phyloP scores from a whole-genome alignment of 2,113 vertebrate genomes.

The Manacus vitellinus region DNA sequence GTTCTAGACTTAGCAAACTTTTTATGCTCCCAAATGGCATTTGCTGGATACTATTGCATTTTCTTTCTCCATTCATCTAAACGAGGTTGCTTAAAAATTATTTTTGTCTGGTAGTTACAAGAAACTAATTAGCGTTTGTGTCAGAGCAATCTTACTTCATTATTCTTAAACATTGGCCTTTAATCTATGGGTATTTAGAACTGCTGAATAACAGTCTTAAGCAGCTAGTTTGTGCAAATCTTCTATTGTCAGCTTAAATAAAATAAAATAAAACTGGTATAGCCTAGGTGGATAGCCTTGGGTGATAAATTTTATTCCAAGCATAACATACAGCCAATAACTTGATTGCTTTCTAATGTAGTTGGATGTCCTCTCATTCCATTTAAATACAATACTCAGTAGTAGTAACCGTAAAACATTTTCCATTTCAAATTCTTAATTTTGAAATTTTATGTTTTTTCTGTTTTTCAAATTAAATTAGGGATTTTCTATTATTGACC shows the following conservation, averaged over 20 bases:
- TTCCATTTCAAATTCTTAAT: neutral
- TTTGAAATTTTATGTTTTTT: neutral
- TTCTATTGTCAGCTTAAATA: conserved; percentile 13
- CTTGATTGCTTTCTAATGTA: neutral
- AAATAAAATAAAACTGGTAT: neutral
- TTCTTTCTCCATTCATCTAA: neutral
- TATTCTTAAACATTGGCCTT: conserved; percentile 16
- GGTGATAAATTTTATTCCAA: neutral
- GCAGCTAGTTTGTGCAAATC: neutral
- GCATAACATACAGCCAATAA: neutral
- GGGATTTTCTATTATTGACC: neutral
- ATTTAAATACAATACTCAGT: neutral
- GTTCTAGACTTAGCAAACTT: neutral
- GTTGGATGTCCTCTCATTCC: neutral
- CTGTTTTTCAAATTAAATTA: neutral
- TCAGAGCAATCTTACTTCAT: neutral
- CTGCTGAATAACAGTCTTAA: neutral
- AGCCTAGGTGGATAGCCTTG: neutral
- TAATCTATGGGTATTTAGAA: conserved; percentile 3
- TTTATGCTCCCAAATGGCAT: neutral
- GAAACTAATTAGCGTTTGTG: conserved; percentile 34
- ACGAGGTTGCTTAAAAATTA: neutral
- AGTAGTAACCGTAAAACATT: neutral
- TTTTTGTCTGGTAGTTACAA: neutral
- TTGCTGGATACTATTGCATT: neutral